Percentiles rank a stretch among this genome's conserved stretches.
Evolutionary conservation across 2,113 vertebrate genomes (phyloP).

Genomic region (Eleginops maclovinus): DNA sequence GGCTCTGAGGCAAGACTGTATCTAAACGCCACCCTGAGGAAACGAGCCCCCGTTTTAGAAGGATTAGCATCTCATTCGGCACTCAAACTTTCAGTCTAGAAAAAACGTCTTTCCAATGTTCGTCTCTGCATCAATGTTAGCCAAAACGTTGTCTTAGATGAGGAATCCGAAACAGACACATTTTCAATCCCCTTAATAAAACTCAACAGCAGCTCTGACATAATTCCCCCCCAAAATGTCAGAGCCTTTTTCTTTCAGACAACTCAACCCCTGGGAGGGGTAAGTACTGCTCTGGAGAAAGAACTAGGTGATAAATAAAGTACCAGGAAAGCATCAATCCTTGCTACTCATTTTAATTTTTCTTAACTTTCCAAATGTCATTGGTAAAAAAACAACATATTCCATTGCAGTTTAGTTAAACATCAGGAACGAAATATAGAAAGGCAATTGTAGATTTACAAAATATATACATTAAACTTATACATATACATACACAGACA

Average conservation of each 20-base stretch:
- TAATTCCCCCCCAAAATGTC: neutral
- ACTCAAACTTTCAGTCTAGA: neutral
- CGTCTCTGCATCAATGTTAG: constrained; percentile 2
- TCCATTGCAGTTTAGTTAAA: constrained; percentile 48
- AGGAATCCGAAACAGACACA: neutral
- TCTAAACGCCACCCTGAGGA: neutral
- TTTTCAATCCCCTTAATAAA: neutral
- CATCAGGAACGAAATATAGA: constrained; percentile 59
- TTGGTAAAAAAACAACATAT: constrained; percentile 38
- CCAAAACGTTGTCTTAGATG: constrained; percentile 6
- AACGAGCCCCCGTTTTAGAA: neutral
- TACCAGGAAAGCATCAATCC: neutral
- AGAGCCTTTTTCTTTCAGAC: neutral
- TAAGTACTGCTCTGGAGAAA: neutral
- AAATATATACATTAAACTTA: constrained; percentile 83
- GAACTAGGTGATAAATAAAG: neutral
- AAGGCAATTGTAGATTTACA: constrained; percentile 69
- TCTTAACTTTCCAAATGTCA: constrained; percentile 21
- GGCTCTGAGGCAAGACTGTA: neutral
- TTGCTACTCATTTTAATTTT: constrained; percentile 27
- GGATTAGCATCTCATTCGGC: neutral
- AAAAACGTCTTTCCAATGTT: constrained; percentile 13
- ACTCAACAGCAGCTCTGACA: neutral
- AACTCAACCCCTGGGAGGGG: neutral
- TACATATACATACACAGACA: constrained; percentile 79